Conservation (phyloP, 2,797 vertebrate species). For the Ficedula albicollis region DNA sequence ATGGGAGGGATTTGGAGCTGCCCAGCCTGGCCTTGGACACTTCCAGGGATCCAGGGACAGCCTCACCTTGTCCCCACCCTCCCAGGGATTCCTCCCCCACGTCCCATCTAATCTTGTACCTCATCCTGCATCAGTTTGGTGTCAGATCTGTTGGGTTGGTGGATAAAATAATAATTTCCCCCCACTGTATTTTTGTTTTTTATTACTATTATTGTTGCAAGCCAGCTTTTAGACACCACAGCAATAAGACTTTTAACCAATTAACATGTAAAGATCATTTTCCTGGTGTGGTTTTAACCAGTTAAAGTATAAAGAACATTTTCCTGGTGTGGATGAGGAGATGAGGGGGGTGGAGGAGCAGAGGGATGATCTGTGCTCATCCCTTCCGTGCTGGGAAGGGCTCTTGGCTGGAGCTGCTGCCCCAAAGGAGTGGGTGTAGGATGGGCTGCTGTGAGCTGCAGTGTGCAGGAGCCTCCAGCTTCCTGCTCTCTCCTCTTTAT, state of each 20-base stretch:
- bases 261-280: rapidly evolving
- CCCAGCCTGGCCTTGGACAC: neutral
- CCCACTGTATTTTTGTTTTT: neutral
- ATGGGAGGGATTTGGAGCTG: neutral
- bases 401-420: neutral
- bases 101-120: neutral
- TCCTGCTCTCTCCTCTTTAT: neutral
- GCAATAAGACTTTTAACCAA: neutral
- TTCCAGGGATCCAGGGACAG: neutral
- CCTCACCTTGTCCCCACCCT: neutral
- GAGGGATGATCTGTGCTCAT: neutral
- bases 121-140: neutral
- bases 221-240: neutral
- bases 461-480: neutral
- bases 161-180: neutral
- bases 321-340: neutral
- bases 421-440: neutral
- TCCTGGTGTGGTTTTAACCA: too few species aligned
- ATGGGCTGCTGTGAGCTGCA: neutral
- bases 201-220: rapidly evolving
- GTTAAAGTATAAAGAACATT: neutral
- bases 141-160: rapidly evolving
- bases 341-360: neutral
- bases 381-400: neutral
- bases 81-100: neutral